Evolutionary conservation across 2,888 invertebrate genomes (phyloP).

Genomic region (Branchipolynoe longqiensis): DNA sequence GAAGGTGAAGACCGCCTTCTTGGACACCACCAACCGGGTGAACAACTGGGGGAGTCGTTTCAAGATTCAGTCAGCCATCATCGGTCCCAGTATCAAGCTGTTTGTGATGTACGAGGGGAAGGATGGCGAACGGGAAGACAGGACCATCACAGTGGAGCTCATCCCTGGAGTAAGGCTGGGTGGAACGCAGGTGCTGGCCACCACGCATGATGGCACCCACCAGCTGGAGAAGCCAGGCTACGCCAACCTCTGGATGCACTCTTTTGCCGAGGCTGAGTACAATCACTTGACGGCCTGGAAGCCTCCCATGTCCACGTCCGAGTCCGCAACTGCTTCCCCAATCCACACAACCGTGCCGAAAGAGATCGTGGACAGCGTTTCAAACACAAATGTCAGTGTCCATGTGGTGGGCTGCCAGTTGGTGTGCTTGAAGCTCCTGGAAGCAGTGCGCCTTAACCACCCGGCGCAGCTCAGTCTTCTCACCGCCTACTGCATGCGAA

Average conservation of each 20-base stretch:
- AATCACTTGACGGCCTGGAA: slow-evolving; percentile 1
- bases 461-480: slow-evolving; percentile 62
- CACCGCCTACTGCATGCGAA: slow-evolving; percentile 60
- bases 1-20: slow-evolving; percentile 40
- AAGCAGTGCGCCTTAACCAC: slow-evolving; percentile 62
- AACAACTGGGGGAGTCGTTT: slow-evolving; percentile 42
- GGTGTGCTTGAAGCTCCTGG: slow-evolving; percentile 62
- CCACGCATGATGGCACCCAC: not conserved
- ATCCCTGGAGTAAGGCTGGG: slow-evolving; percentile 41
- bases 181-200: slow-evolving; percentile 38
- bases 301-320: not conserved
- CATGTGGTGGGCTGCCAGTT: slow-evolving; percentile 37
- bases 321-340: not conserved
- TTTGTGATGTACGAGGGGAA: slow-evolving; percentile 51
- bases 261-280: slow-evolving; percentile 49
- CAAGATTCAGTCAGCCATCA: slow-evolving; percentile 16
- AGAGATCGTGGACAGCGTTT: not conserved
- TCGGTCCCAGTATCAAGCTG: slow-evolving; percentile 55
- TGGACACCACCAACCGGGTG: slow-evolving; percentile 43
- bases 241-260: slow-evolving; percentile 58
- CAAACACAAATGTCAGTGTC: not conserved
- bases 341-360: not conserved
- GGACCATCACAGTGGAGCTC: slow-evolving; percentile 53
- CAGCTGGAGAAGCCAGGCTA: not conserved
- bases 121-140: not conserved